Evolutionary conservation across 2,113 vertebrate species (phyloP), one percentile per base, ranked within the genome.

Genomic region (Gallinago paraguaiae): DNA sequence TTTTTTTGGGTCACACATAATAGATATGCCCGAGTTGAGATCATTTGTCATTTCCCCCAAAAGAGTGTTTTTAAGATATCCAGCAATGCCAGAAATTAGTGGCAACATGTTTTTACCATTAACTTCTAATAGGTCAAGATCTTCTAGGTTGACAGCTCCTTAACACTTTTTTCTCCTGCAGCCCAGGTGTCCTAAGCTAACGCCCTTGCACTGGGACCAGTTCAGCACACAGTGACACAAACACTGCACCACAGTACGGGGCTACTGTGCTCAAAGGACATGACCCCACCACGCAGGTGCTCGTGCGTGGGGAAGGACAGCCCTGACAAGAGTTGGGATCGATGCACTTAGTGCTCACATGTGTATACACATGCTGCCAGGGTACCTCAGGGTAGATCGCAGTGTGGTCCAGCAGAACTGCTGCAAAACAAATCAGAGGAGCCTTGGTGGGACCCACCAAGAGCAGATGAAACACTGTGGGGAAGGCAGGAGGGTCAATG

Each of bases 241-340:
- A n/a, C 25, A 37, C 2, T 8, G 19, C 11, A 35, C 54, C 27
- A 17, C 15, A 61, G 15, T 1, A 13, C 5, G 3, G 8, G n/a
- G n/a, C 67, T 67, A 14, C 59, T 37, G 46, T 10, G 39, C 65
- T 78, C 39, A 46, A 16, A 67, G 30, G 53, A 35, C 7, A 4
- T 11, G 67, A 50, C 15, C 15, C 51, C 41, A 20, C 16, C n/a
- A n/a, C 19, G n/a, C 0, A 2, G 16, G 10, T 31, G 30, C 22
- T 54, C 43, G 22, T 37, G 10, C 30, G 2, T 15, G 16, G 18
- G 39, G 30, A 78, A 30, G n/a, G 48, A 30, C 19, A 46, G 16
- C 25, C 53, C 39, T 67, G 57, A 37, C 22, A 27, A 28, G 41
- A 50, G 54, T 25, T 2, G 8, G 33, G 53, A 46, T 0, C 6